Evolutionary conservation across 2,888 invertebrate species (phyloP).

Genomic region (Ophion ventricosus): DNA sequence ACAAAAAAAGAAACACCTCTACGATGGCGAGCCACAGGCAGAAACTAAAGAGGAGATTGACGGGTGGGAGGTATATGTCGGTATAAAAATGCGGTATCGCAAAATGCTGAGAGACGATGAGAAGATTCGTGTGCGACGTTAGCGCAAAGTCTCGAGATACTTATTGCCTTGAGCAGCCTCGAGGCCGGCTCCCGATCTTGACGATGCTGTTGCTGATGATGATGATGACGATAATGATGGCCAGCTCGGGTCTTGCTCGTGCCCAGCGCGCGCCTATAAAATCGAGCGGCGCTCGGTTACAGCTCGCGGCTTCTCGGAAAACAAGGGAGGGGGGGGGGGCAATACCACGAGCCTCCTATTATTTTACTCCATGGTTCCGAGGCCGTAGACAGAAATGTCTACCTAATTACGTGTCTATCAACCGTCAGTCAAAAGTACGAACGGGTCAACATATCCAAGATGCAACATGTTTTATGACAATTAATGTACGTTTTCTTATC

Average conservation of each 20-base stretch:
- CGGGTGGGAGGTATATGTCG: background rate
- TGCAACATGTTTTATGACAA: background rate
- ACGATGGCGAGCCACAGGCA: too few species aligned
- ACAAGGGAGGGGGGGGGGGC: background rate
- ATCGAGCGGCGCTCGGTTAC: slow-evolving; percentile 52
- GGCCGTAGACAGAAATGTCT: slow-evolving; percentile 1
- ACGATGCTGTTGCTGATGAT: slow-evolving; percentile 61
- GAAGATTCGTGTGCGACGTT: slow-evolving; percentile 44
- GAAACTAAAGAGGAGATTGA: background rate
- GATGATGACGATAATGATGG: slow-evolving; percentile 65
- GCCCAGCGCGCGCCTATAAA: slow-evolving; percentile 74
- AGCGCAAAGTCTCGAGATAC: slow-evolving; percentile 51
- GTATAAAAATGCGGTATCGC: slow-evolving; percentile 37
- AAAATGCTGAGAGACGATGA: background rate
- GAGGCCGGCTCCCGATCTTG: slow-evolving; percentile 53
- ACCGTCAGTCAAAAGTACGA: slow-evolving; percentile 12
- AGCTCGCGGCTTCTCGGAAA: slow-evolving; percentile 32
- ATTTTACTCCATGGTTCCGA: slow-evolving; percentile 39
- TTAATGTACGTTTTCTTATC: background rate
- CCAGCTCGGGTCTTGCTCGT: slow-evolving; percentile 74
- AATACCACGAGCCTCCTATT: slow-evolving; percentile 46
- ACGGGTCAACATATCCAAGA: background rate
- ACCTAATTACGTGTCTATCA: slow-evolving; percentile 1
- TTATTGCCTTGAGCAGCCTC: slow-evolving; percentile 41
- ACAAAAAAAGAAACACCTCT: background rate